Conservation (phyloP, 2,888 invertebrate species). For the Hoplodrina ambigua region DNA sequence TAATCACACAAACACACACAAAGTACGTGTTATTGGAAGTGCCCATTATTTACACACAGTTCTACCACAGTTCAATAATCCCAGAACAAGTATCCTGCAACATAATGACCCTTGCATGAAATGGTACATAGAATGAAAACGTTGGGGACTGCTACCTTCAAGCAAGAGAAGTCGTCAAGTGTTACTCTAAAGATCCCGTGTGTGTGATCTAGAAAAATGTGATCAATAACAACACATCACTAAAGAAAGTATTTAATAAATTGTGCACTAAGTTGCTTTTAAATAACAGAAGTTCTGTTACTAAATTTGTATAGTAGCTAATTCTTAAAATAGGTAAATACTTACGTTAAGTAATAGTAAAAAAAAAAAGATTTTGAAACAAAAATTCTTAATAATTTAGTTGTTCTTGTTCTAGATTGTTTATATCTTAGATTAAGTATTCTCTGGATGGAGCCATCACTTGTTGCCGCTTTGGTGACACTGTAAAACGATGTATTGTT, state of each 20-base stretch:
- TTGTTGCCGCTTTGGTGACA: background rate
- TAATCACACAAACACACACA: conserved; percentile 68
- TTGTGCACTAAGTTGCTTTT: conserved; percentile 41
- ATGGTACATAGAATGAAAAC: conserved; percentile 68
- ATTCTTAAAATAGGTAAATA: conserved; percentile 14
- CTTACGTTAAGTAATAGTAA: conserved; percentile 11
- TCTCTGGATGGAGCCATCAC: background rate
- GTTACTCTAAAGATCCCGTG: conserved; percentile 55
- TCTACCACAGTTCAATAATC: conserved; percentile 49
- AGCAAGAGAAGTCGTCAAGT: conserved; percentile 57
- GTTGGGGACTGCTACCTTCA: conserved; percentile 63
- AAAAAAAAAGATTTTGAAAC: background rate
- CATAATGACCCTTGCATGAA: conserved; percentile 76
- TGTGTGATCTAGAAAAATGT: conserved; percentile 63
- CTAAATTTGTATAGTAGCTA: conserved; percentile 3
- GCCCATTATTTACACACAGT: conserved; percentile 67
- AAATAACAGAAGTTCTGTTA: conserved; percentile 23
- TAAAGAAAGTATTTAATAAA: conserved; percentile 39
- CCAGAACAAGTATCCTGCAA: conserved; percentile 56
- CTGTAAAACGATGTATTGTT: no score
- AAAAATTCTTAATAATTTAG: background rate
- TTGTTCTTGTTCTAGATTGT: conserved; percentile 13
- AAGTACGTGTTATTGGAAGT: conserved; percentile 58
- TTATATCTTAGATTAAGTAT: conserved; percentile 5
- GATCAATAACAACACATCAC: conserved; percentile 70